Percentiles rank a stretch among this genome's conserved stretches.
These are phyloP conservation scores for Dioctria rufipes DNA, from an alignment of 2,888 invertebrate genomes.

Conservation along the genomic window DNA sequence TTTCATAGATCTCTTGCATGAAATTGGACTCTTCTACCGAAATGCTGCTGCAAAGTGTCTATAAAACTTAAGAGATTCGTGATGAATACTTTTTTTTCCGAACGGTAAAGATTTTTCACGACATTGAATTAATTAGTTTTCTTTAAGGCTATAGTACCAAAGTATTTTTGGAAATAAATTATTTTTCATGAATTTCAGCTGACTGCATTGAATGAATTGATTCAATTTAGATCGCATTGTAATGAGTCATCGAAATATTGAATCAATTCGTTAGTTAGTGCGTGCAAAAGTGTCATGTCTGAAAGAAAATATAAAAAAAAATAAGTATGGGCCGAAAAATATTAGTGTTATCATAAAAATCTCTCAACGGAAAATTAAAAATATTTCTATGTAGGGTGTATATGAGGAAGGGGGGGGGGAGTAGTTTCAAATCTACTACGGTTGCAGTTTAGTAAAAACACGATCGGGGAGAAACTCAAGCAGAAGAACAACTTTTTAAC, in stretches of 20 bases:
- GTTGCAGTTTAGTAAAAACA: not conserved
- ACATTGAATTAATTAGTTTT: not conserved
- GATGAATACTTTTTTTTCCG: not conserved
- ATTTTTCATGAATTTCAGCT: not conserved
- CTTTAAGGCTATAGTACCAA: not conserved
- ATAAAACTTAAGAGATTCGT: not conserved
- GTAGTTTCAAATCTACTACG: not conserved
- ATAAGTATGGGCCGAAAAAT: not conserved
- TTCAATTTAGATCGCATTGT: not conserved
- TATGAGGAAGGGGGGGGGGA: not conserved
- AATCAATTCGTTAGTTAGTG: not conserved
- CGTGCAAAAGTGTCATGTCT: slow-evolving; percentile 9
- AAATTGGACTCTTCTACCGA: not conserved
- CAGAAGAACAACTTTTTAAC: slow-evolving; percentile 18
- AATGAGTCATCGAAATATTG: not conserved
- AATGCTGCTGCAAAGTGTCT: not conserved
- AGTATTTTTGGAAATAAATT: not conserved
- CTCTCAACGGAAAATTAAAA: slow-evolving; percentile 36
- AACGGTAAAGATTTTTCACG: not conserved
- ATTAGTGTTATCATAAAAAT: slow-evolving; percentile 28
- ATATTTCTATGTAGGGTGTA: not conserved
- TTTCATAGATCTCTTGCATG: not conserved
- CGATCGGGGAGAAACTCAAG: not conserved
- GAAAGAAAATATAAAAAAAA: not conserved
- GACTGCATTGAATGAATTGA: not conserved